These are phyloP conservation scores for Tryphoninae sp. DNA, from an alignment of 2,888 invertebrate species.

Conservation along the genomic window DNA sequence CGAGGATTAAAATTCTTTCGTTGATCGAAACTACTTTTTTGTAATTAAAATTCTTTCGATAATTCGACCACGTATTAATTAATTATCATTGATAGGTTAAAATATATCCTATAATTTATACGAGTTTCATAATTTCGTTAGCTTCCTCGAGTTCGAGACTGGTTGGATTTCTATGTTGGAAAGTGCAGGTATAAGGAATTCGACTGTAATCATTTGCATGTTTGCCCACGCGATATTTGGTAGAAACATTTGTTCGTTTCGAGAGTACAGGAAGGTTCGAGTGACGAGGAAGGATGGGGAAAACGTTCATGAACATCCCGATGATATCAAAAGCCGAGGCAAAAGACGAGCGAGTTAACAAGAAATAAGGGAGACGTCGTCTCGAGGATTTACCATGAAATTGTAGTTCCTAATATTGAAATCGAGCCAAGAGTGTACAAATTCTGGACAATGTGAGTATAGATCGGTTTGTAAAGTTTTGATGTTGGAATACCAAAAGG, in stretches of 20 bases:
- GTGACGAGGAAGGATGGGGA: not conserved
- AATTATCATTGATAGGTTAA: too few species aligned
- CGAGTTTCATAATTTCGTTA: not conserved
- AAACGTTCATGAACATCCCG: constrained; percentile 4
- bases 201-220: constrained; percentile 28
- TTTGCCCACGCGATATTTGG: constrained; percentile 41
- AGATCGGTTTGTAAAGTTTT: not conserved
- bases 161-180: too few species aligned
- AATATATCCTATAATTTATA: not conserved
- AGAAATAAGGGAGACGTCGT: not conserved
- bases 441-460: constrained; percentile 7
- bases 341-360: constrained; percentile 13
- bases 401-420: constrained; percentile 23
- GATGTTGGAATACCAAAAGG: constrained; percentile 16
- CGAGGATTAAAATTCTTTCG: too few species aligned
- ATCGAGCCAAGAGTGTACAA: not conserved
- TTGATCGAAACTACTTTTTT: too few species aligned
- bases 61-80: too few species aligned
- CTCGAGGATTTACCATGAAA: not conserved
- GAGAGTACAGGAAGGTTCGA: constrained; percentile 10
- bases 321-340: not conserved
- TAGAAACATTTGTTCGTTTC: not conserved
- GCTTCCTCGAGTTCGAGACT: too few species aligned
- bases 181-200: not conserved
- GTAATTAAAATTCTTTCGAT: too few species aligned